phyloP scores from a whole-genome alignment of 2,113 vertebrate genomes.

The Bubo bubo region DNA sequence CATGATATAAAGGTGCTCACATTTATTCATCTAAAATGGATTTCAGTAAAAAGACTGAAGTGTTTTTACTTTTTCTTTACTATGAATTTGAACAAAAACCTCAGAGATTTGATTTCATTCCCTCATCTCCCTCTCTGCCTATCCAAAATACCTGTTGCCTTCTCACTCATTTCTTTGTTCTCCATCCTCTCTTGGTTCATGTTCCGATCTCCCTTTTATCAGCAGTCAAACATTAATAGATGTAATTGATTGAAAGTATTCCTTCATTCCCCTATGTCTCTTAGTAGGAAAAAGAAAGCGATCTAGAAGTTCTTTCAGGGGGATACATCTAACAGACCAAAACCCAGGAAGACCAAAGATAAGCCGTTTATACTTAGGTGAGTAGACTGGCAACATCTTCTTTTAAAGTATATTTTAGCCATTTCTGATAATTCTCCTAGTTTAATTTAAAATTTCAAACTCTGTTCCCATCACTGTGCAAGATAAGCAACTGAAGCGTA shows the following conservation, averaged over 20 bases:
- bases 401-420: background rate
- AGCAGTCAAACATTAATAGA: background rate
- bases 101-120: background rate
- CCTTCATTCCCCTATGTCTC: background rate
- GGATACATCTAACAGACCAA: background rate
- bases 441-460: background rate
- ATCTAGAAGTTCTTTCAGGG: background rate
- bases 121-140: background rate
- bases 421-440: background rate
- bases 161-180: background rate
- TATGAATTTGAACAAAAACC: background rate
- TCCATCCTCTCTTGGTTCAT: background rate
- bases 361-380: background rate
- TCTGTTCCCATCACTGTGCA: background rate
- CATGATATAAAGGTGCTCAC: background rate
- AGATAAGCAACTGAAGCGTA: background rate
- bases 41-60: background rate
- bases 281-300: background rate
- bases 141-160: background rate
- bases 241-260: background rate
- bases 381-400: background rate
- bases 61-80: background rate
- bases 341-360: background rate
- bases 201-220: rapidly evolving
- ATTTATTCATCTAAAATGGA: background rate